Evolutionary conservation across 2,797 vertebrate species (phyloP).

Genomic region (Antrozous pallidus): DNA sequence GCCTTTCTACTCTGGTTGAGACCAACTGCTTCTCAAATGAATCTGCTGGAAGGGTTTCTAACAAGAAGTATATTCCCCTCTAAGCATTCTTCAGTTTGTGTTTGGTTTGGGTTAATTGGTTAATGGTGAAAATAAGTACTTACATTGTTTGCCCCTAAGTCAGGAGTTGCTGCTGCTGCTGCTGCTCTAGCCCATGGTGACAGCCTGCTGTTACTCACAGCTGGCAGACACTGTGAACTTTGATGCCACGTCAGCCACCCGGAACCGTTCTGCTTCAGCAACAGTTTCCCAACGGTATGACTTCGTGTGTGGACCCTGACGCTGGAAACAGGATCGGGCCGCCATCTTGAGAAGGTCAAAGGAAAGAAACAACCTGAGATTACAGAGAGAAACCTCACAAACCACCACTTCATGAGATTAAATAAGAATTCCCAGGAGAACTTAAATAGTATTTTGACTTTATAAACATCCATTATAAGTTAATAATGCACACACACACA

Average conservation of each 20-base stretch:
- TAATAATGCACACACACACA: background rate
- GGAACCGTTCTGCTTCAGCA: slow-evolving; percentile 11
- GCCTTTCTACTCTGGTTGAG: background rate
- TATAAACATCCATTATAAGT: background rate
- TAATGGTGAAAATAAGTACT: slow-evolving; percentile 49
- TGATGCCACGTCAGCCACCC: slow-evolving; percentile 75
- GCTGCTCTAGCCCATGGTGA: slow-evolving; percentile 1
- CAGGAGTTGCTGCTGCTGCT: slow-evolving; percentile 35
- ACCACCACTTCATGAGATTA: background rate
- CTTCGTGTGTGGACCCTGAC: slow-evolving; percentile 11
- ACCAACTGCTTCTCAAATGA: slow-evolving; percentile 46
- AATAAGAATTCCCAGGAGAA: background rate
- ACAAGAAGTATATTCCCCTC: slow-evolving; percentile 12
- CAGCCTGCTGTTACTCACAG: slow-evolving; percentile 56
- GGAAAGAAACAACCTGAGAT: background rate
- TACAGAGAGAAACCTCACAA: background rate
- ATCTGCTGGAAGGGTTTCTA: background rate
- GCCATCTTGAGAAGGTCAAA: slow-evolving; percentile 45
- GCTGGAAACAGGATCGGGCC: slow-evolving; percentile 46
- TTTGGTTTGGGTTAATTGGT: slow-evolving; percentile 31
- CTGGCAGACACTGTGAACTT: slow-evolving; percentile 43
- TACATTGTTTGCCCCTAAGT: slow-evolving; percentile 48
- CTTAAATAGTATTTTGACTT: background rate
- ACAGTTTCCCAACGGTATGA: background rate
- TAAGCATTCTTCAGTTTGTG: slow-evolving; percentile 21